Evolutionary conservation across 1,140 invertebrate species (phyloP).

Genomic region (Zaprionus nigranus): DNA sequence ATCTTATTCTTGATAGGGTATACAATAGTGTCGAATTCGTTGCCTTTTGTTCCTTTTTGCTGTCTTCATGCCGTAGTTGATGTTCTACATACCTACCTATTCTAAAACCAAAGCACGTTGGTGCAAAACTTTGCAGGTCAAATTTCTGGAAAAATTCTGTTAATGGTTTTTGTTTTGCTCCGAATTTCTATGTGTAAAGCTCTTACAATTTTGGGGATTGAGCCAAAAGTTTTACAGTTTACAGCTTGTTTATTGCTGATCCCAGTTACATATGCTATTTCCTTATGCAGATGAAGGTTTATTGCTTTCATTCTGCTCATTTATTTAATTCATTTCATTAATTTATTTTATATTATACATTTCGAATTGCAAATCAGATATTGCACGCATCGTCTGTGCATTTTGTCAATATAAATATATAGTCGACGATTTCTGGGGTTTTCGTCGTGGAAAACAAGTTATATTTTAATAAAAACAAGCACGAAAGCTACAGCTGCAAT

Average conservation of each 20-base stretch:
- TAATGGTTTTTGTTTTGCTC: slow-evolving; percentile 1
- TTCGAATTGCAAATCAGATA: too few relatives aligned
- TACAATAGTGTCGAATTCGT: background rate
- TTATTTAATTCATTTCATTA: too few relatives aligned
- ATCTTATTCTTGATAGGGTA: background rate
- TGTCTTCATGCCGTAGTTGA: background rate
- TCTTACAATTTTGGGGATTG: background rate
- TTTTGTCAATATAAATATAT: too few relatives aligned
- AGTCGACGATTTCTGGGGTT: too few relatives aligned
- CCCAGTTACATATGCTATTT: too few relatives aligned
- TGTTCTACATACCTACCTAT: slow-evolving; percentile 6
- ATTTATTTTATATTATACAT: too few relatives aligned
- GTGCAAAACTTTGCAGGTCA: slow-evolving; percentile 25
- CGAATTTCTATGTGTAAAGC: background rate
- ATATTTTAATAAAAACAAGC: too few relatives aligned
- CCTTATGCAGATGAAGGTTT: too few relatives aligned
- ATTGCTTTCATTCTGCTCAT: too few relatives aligned
- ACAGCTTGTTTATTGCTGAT: background rate
- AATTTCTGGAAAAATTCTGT: slow-evolving; percentile 15
- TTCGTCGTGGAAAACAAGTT: too few relatives aligned
- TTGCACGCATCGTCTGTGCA: too few relatives aligned
- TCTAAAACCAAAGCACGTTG: slow-evolving; percentile 40
- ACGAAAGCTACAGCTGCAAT: too few relatives aligned
- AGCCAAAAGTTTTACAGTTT: slow-evolving; percentile 2
- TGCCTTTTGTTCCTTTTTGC: background rate